Base-by-base conservation (phyloP, 2,888 invertebrate species). In the Vesta saturnalis region DNA sequence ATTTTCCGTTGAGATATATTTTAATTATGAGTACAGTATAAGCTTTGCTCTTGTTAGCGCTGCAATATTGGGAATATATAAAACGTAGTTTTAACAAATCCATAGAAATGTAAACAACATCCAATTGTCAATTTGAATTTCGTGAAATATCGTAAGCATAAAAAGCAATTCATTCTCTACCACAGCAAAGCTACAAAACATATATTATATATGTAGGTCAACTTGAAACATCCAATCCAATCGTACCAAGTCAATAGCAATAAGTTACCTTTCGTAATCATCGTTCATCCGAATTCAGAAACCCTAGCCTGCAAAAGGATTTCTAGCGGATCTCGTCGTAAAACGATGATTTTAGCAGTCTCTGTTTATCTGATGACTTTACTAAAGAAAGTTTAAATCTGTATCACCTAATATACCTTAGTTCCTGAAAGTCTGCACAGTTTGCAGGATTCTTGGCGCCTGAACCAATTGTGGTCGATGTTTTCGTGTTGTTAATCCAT, bases 361-460 rank as follows among this genome's bases (percentile, higher is more conserved):
- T 60, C 62, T 76, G 76, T 78, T 78, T 78, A 77, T 78, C 76
- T 72, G 73, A 70, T 69, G 73, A 72, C 72, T 76, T 76, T 75
- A 76, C 74, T 71, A 68, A 71, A 69, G 72, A 73, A 71, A 73
- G 67, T 78, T 77, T 74, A 76, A 78, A 75, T 77, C 76, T 73
- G 75, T 76, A 77, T 73, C 78, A 79, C 78, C 78, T 78, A 75
- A 75, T 78, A 77, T 77, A 79, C 79, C 79, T 80, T 77, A 77
- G 75, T 74, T 78, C 76, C 76, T 72, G 68, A 62, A 78, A 79
- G 78, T 79, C 78, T 78, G 72, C 74, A 71, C 75, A 80, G 77
- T 81, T 81, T 78, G 69, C 75, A 81, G 79, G 79, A 77, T 77
- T 73, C 65, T 64, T 73, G 81, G 81, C 81, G 82, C 82, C 82